Percentiles rank a stretch among this genome's conserved stretches.
These are phyloP conservation scores for Myotis myotis DNA, from an alignment of 2,797 vertebrate species.

Conservation along the genomic window DNA sequence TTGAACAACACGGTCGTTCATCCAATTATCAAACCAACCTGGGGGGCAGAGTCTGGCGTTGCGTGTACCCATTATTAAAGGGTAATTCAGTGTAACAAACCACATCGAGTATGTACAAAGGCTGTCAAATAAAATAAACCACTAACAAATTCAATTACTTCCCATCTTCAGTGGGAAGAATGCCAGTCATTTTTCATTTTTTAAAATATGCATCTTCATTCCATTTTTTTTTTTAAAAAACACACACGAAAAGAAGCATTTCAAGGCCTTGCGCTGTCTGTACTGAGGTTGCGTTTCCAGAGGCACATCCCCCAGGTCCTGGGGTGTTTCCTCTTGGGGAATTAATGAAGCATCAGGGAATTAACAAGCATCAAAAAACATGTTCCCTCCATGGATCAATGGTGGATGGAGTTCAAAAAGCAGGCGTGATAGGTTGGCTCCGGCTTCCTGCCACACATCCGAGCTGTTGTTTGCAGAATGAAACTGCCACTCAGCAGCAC, in stretches of 20 bases:
- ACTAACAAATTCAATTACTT: conserved; percentile 85
- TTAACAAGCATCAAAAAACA: conserved; percentile 41
- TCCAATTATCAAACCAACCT: conserved; percentile 73
- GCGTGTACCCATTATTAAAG: conserved; percentile 78
- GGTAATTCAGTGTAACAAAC: conserved; percentile 86
- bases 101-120: conserved; percentile 81
- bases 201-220: conserved; percentile 80
- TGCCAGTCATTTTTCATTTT: conserved; percentile 82
- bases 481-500: conserved; percentile 45
- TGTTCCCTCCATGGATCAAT: conserved; percentile 3
- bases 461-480: conserved; percentile 49
- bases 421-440: not conserved
- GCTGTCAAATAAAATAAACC: conserved; percentile 85
- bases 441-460: not conserved
- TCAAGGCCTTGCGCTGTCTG: not conserved
- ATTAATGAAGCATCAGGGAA: conserved; percentile 48
- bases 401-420: conserved; percentile 58
- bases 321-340: conserved; percentile 43
- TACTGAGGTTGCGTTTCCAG: not conserved
- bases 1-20: conserved; percentile 63
- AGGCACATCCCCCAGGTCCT: not conserved
- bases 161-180: conserved; percentile 77
- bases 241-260: conserved; percentile 49
- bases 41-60: conserved; percentile 75
- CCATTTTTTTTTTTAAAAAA: conserved; percentile 42